Base-by-base conservation (phyloP, 1,140 invertebrate genomes). In the Drosophila grimshawi region DNA sequence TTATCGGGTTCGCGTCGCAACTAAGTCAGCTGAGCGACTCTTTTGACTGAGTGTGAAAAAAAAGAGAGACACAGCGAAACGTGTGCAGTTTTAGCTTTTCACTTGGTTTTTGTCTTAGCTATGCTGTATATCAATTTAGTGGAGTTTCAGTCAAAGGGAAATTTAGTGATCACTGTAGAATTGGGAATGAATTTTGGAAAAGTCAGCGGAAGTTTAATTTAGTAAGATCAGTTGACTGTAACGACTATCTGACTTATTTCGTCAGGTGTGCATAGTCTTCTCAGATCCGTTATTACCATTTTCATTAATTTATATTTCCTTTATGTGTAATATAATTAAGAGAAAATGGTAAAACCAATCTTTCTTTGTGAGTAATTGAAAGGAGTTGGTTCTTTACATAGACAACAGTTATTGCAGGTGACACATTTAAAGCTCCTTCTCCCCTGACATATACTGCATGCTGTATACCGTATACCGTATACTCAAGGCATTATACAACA, bases 1-100 rank as follows among this genome's bases (percentile, higher is more conserved):
- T 29, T 10, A 39, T 0, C n/a, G 5, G 67, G 72, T 80, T 52
- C 4, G 19, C 3, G 55, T 53, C 56, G 11, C 6, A 4, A 63
- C 60, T 79, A 53, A 56, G 27, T 10, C 39, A 32, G 27, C 53
- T 48, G 59, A 45, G 10, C 5, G 5, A 19, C 19, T 19, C 19
- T 19, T 19, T 19, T 19, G 19, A 19, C 19, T 19, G 19, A 49
- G 45, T 48, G 30, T 5, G 37, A 30, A 2, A 60, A 35, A 10
- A 39, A 11, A 4, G 29, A 30, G 4, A 33, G 43, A 30, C 43
- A 37, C 8, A 6, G 29, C 5, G 2, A 7, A 19, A 43, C 7
- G 37, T 4, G 4, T n/a, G 0, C 29, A 30, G 7, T 27, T 27
- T 35, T 3, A n/a, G 41, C 19, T 37, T 46, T 3, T 3, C 19